These are phyloP conservation scores for Phymatocera aterrima DNA, from an alignment of 2,888 invertebrate genomes.

Conservation along the genomic window DNA sequence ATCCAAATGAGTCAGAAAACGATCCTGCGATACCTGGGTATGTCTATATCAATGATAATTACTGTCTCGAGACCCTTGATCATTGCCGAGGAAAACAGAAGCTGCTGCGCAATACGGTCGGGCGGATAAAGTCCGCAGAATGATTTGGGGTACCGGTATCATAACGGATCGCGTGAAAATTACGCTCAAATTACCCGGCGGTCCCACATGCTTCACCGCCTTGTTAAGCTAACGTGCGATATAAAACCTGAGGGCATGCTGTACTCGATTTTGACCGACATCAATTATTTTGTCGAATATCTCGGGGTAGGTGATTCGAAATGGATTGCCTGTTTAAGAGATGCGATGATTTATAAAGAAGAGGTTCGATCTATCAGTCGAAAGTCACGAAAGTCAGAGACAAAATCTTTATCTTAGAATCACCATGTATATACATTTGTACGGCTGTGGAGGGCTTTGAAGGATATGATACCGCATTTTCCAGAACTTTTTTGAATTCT, in stretches of 20 bases:
- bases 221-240: slow-evolving; percentile 53
- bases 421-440: no score
- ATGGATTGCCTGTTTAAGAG: no score
- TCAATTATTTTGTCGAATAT: no score
- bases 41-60: slow-evolving; percentile 53
- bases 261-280: not conserved
- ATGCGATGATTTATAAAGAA: no score
- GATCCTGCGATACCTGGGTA: not conserved
- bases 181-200: slow-evolving; percentile 56
- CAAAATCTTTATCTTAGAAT: no score
- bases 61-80: slow-evolving; percentile 64
- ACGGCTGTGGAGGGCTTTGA: no score
- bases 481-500: not conserved
- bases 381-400: no score
- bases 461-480: no score
- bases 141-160: slow-evolving; percentile 57
- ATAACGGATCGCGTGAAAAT: slow-evolving; percentile 62
- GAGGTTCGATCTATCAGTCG: no score
- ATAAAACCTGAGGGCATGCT: slow-evolving; percentile 4
- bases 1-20: no score
- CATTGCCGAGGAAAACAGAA: slow-evolving; percentile 68
- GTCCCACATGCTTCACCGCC: slow-evolving; percentile 55
- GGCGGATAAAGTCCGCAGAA: slow-evolving; percentile 11
- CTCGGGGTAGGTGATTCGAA: no score
- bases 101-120: slow-evolving; percentile 55